Base-by-base conservation (phyloP, 2,888 invertebrate species). In the Tetranychus piercei region DNA sequence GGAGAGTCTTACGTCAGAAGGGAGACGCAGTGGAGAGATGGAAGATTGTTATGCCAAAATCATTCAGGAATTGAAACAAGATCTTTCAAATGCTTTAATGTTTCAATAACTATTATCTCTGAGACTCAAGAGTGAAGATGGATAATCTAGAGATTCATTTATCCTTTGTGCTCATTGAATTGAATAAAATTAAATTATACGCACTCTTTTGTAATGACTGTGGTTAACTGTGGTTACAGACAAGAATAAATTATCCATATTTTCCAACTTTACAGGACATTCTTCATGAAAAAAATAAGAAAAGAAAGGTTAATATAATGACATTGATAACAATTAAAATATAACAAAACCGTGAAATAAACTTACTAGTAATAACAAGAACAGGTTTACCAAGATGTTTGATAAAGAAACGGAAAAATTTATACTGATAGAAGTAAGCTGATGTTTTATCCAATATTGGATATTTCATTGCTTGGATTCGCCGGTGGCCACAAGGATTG, bases 211-310 rank as follows among this genome's bases (percentile, higher is more conserved):
- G 23, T 69, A 69, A 22, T 69, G 69, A 69, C 69, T 69, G 69
- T 69, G 69, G 22, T 69, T 20, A 69, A 69, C 69, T 18, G 69
- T 69, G n/a, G 77, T 76, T n/a, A 76, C 77, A 44, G 78, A 78
- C 65, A 78, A 73, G 43, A 78, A 76, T 45, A 78, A 76, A 75
- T 78, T 76, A 44, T 76, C 75, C 75, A 77, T 75, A 44, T 76
- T 77, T 22, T 78, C 77, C 1, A 66, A 67, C 73, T 75, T 72
- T 11, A 78, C 76, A 18, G 76, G 64, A 34, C 73, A 73, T 69
- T 69, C 69, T 69, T 34, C 18, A n/a, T 65, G 34, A 7, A 22
- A 22, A 22, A 69, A 22, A 22, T 11, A 69, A 22, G 11, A 23
- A 69, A 6, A 6, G 20, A 69, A 69, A 5, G 22, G 6, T 23